Evolutionary conservation across 2,113 vertebrate genomes (phyloP), one percentile per base, ranked within the genome.

Genomic region (Ptyas mucosa): DNA sequence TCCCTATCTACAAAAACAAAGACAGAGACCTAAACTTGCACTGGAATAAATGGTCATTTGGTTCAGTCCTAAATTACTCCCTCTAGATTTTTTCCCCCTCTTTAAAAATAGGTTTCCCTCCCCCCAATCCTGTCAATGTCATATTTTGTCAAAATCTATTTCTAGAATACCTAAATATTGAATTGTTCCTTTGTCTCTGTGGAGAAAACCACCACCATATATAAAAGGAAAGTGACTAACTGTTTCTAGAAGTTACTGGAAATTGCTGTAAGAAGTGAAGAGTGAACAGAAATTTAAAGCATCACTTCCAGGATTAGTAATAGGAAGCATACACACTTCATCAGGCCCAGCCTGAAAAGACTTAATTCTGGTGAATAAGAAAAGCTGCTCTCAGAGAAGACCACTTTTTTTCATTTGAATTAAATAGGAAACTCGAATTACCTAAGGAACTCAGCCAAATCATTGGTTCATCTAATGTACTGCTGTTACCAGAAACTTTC

Each of bases 351-450:
- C 39, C 55, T 46, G 18, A 46, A 89, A 64, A 64, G 4, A 8
- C 46, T 58, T 49, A 51, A 8, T 20, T 64, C 7, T 64, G 46
- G 89, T 89, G 21, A 52, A 18, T 39, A 49, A 49, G 55, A 64
- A 61, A 49, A 24, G 8, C 15, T 29, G 0, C 87, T 89, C 49
- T 53, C 18, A 94, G 57, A 94, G 87, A 89, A 96, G 29, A 93
- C 95, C 94, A 15, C 9, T 43, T 39, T 39, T 39, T 87, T 87
- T 46, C 51, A 53, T 53, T 52, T n/a, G 86, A 52, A 53, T 18
- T 52, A 20, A 52, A 43, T 43, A 39, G 75, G 18, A 81, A 81
- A 39, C 18, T 81, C 75, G 43, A 81, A 81, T 81, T 81, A 81
- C 2, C 3, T 20, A 39, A 39, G n/a, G 69, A 81, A 81, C 34